Base-by-base conservation (phyloP, 2,797 vertebrate species). In the Zonotrichia albicollis region DNA sequence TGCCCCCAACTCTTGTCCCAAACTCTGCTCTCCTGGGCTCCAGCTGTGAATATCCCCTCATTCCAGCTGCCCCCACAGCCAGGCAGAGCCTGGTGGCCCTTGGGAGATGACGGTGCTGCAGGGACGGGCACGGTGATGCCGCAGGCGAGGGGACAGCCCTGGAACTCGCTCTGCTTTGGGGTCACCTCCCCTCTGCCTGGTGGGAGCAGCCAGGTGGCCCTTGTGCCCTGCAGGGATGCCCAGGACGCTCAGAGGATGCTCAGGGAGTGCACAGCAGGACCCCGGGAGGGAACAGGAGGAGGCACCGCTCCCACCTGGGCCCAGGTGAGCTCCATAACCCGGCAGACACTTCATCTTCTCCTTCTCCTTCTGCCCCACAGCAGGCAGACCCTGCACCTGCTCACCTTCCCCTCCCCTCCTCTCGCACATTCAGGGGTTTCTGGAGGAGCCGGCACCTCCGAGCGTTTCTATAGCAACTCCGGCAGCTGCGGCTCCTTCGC, bases 381-480 rank as follows among this genome's bases (percentile, higher is more conserved):
- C 45, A 30, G 83, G 0, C 25, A 53, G 81, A 70, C 0, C 1
- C 9, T 4, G 11, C 86, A 73, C 64, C 74, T 25, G 1, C 68
- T 79, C 71, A 26, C 81, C 80, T 54, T 6, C 62, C 66, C 62
- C 86, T 45, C 5, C 77, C 86, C 71, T 34, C 43, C 1, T 40
- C 9, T 43, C 9, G 26, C 92, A 82, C 6, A 40, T 94, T 50
- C 50, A 0, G 89, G 92, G 64, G 64, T 17, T 94, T 60, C 32
- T n/a, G 71, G 91, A 70, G 84, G 91, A 82, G 64, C 16, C 16
- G 53, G 6, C 50, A 13, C 53, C 72, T 57, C 81, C 1, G 3
- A 2, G 53, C 71, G 95, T 96, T 95, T 94, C 96, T 94, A 96
- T 94, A 77, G 96, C 96, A 96, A 96, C 94, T 40, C 34, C 34